Conservation (phyloP, 2,113 vertebrate genomes). For the Odocoileus virginianus region DNA sequence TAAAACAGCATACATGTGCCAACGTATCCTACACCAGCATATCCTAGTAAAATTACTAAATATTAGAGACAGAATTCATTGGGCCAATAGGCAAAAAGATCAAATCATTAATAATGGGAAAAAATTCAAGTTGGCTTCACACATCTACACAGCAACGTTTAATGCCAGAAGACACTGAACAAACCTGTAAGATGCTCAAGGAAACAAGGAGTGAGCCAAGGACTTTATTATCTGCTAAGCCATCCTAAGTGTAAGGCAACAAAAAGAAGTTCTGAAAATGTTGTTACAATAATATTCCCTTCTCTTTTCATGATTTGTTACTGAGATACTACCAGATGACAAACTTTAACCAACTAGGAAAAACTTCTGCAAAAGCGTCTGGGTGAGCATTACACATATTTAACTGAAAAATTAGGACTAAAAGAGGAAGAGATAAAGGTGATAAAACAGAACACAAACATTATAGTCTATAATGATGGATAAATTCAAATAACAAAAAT, state of each 20-base stretch:
- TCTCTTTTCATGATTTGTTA: neutral
- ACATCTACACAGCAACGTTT: neutral
- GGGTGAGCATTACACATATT: neutral
- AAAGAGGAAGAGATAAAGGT: neutral
- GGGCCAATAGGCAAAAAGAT: neutral
- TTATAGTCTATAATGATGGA: neutral
- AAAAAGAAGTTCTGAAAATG: constrained; percentile 25
- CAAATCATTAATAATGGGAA: neutral
- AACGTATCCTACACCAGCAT: neutral
- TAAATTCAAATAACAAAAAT: neutral
- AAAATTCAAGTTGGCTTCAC: neutral
- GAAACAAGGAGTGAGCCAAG: neutral
- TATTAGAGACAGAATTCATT: neutral
- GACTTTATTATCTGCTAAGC: neutral
- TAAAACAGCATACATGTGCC: neutral
- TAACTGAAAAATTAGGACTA: neutral
- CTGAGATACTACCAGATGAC: neutral
- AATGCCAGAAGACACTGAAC: neutral
- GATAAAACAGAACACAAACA: constrained; percentile 6
- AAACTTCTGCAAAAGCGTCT: neutral
- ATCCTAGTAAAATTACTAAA: neutral
- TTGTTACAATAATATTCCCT: neutral
- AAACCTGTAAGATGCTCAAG: neutral
- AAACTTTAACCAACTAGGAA: neutral
- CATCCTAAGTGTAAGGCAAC: neutral